Evolutionary conservation across 2,888 invertebrate genomes (phyloP).

Genomic region (Invenusta paracnida): DNA sequence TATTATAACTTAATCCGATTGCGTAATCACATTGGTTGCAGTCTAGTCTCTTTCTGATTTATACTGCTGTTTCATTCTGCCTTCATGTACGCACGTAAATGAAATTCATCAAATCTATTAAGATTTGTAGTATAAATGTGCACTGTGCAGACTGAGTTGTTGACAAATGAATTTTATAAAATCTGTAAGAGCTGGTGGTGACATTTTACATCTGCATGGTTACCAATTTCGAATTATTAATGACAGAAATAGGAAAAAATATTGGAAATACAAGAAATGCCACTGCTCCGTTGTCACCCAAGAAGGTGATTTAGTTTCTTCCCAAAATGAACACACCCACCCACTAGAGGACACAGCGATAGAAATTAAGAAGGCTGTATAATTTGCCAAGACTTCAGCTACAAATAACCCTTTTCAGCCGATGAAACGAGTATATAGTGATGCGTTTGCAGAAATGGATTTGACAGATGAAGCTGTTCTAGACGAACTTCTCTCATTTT

Average conservation of each 20-base stretch:
- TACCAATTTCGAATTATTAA: not conserved
- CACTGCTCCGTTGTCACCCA: slow-evolving; percentile 10
- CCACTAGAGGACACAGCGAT: not conserved
- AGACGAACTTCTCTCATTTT: slow-evolving; percentile 5
- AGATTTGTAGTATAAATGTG: not conserved
- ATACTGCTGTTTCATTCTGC: not conserved
- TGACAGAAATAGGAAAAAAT: not conserved
- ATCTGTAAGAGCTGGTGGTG: not conserved
- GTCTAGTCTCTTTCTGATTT: not conserved
- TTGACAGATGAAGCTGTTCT: slow-evolving; percentile 12
- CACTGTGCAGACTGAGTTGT: not conserved
- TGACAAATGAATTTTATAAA: not conserved
- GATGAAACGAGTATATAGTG: not conserved
- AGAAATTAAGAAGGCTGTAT: not conserved
- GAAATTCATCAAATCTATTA: not conserved
- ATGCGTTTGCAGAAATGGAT: slow-evolving; percentile 26
- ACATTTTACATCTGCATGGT: not conserved
- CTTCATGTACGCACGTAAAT: not conserved
- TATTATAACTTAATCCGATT: not conserved
- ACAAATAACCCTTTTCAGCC: not conserved
- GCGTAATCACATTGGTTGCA: not conserved
- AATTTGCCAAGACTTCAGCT: not conserved
- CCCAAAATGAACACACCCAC: not conserved
- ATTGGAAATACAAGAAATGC: not conserved
- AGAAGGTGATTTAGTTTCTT: slow-evolving; percentile 22